Evolutionary conservation across 1,140 invertebrate genomes (phyloP).

Genomic region (Gonioctena quinquepunctata): DNA sequence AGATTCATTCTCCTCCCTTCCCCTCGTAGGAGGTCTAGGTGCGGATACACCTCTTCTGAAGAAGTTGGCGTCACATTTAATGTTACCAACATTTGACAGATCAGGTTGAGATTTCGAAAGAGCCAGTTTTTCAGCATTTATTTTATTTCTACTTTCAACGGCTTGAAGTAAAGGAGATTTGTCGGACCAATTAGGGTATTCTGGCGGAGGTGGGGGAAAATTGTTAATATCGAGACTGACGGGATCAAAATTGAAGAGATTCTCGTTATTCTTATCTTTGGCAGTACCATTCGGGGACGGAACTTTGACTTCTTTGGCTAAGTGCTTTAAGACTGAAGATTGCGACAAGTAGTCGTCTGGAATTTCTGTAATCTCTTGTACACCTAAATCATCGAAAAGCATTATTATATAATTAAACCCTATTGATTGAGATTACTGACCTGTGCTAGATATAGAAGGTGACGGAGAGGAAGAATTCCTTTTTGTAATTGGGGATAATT

Average conservation of each 20-base stretch:
- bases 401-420: not conserved
- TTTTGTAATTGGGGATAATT: conserved; percentile 44
- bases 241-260: conserved; percentile 35
- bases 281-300: conserved; percentile 47
- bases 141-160: conserved; percentile 39
- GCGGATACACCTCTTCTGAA: conserved; percentile 49
- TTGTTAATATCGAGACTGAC: conserved; percentile 35
- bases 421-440: conserved; percentile 10
- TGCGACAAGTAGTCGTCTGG: conserved; percentile 84
- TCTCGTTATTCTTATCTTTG: conserved; percentile 28
- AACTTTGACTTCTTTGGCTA: conserved; percentile 78
- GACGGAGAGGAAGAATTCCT: conserved; percentile 47
- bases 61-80: conserved; percentile 5
- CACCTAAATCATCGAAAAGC: conserved; percentile 41
- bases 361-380: conserved; percentile 81
- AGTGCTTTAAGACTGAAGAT: conserved; percentile 82
- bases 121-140: conserved; percentile 39
- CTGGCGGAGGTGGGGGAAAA: conserved; percentile 46
- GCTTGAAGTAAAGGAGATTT: conserved; percentile 40
- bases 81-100: conserved; percentile 56
- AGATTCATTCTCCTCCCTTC: conserved; percentile 64
- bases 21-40: conserved; percentile 63
- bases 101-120: conserved; percentile 82
- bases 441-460: conserved; percentile 41
- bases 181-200: conserved; percentile 52